Conservation (phyloP, 2,113 vertebrate species). For the Equus quagga region DNA sequence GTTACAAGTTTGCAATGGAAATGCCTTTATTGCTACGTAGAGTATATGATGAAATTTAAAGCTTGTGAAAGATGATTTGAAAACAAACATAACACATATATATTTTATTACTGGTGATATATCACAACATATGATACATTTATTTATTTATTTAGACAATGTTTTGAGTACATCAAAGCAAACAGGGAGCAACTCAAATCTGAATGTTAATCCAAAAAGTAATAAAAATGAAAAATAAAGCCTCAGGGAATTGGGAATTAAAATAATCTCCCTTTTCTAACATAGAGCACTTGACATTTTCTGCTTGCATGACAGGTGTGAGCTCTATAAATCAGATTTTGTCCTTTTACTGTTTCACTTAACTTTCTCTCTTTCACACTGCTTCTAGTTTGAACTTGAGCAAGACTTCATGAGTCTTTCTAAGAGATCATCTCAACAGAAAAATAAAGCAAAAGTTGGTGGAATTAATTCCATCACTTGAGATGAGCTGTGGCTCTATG, state of each 20-base stretch:
- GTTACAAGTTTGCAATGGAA: slow-evolving; percentile 85
- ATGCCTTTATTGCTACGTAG: slow-evolving; percentile 78
- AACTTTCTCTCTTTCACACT: slow-evolving; percentile 67
- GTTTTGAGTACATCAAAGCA: slow-evolving; percentile 77
- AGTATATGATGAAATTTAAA: slow-evolving; percentile 87
- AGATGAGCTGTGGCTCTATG: background rate
- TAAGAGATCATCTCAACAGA: background rate
- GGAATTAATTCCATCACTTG: background rate
- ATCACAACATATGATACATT: slow-evolving; percentile 66
- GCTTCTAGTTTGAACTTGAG: slow-evolving; percentile 67
- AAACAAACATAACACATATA: slow-evolving; percentile 79
- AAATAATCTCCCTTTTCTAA: slow-evolving; percentile 66
- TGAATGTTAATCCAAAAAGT: slow-evolving; percentile 78
- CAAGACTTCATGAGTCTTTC: slow-evolving; percentile 37
- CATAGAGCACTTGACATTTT: slow-evolving; percentile 49
- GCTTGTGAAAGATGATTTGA: slow-evolving; percentile 80
- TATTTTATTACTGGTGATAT: slow-evolving; percentile 79
- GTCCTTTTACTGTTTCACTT: slow-evolving; percentile 72
- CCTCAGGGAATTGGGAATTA: slow-evolving; percentile 56
- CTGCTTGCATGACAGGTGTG: slow-evolving; percentile 68
- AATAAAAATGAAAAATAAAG: slow-evolving; percentile 85
- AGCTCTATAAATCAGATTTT: slow-evolving; percentile 78
- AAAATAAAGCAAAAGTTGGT: slow-evolving; percentile 29
- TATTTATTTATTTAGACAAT: slow-evolving; percentile 85
- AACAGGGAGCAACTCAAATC: slow-evolving; percentile 77